A percentile compares a stretch with the other conserved stretches of the same genome.
Evolutionary conservation across 2,888 invertebrate genomes (phyloP).

Genomic region (Andrena chrysosceles): DNA sequence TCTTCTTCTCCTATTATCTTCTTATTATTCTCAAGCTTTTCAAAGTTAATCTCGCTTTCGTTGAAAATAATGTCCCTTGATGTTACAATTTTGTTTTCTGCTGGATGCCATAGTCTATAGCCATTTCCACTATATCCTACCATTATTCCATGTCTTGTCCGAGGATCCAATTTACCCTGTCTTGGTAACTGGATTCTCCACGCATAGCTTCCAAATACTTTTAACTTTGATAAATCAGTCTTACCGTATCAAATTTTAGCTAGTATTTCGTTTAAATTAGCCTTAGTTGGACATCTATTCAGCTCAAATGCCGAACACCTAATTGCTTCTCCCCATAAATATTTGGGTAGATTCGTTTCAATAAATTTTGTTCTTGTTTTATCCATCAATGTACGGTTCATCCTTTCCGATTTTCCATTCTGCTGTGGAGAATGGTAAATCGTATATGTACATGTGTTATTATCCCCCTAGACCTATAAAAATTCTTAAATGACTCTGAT

Average conservation of each 20-base stretch:
- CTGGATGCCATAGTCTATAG: background rate
- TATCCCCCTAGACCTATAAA: background rate
- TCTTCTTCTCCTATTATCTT: background rate
- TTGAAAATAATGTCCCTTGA: background rate
- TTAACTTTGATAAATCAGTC: background rate
- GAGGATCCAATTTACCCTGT: background rate
- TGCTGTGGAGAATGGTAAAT: background rate
- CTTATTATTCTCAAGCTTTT: background rate
- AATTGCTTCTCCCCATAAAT: background rate
- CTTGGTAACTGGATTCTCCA: background rate
- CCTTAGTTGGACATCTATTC: background rate
- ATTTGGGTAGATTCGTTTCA: background rate
- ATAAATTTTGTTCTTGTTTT: constrained; percentile 10
- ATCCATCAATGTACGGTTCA: background rate
- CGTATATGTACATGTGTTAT: background rate
- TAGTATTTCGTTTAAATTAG: background rate
- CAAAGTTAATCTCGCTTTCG: background rate
- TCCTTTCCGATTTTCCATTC: background rate
- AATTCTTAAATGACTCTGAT: background rate
- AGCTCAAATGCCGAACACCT: background rate
- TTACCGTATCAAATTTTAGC: background rate
- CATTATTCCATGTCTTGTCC: background rate
- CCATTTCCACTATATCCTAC: background rate
- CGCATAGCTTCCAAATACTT: background rate
- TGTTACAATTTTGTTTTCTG: background rate